Evolutionary conservation across 1,140 invertebrate species (phyloP).

Genomic region (Metaphire vulgaris): DNA sequence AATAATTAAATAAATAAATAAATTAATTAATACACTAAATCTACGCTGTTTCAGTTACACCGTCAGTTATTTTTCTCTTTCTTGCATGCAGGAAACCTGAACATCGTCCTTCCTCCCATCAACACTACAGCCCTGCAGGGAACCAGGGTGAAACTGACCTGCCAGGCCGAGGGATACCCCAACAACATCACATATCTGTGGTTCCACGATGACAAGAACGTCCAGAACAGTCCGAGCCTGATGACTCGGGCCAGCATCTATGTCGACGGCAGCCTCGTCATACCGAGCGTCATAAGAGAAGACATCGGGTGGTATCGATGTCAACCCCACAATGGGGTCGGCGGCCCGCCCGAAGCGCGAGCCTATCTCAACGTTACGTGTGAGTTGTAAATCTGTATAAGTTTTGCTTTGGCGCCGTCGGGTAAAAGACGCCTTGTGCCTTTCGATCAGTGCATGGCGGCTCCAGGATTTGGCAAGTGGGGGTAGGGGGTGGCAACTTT

Average conservation of each 20-base stretch:
- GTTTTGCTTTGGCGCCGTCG: no score
- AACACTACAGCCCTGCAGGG: conserved; percentile 12
- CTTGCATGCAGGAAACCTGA: not conserved
- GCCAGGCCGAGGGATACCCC: not conserved
- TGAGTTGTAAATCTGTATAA: no score
- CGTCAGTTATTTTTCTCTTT: no score
- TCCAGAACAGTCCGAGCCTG: conserved; percentile 59
- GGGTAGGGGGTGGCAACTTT: no score
- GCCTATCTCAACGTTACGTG: conserved; percentile 95
- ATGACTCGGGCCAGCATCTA: conserved; percentile 66
- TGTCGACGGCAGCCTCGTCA: conserved; percentile 39
- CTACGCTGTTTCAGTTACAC: no score
- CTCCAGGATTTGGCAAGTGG: no score
- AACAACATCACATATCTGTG: conserved; percentile 4
- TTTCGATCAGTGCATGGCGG: no score
- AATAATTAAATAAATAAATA: no score
- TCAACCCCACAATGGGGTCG: conserved; percentile 92
- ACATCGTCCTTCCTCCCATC: not conserved
- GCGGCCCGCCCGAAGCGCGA: conserved; percentile 82
- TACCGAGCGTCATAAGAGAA: conserved; percentile 39
- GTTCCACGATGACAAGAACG: conserved; percentile 36
- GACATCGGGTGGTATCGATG: conserved; percentile 92
- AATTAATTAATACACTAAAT: no score
- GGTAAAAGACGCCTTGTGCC: no score
- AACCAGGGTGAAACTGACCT: not conserved